Evolutionary conservation across 2,888 invertebrate genomes (phyloP).

Genomic region (Lacanobia oleracea): DNA sequence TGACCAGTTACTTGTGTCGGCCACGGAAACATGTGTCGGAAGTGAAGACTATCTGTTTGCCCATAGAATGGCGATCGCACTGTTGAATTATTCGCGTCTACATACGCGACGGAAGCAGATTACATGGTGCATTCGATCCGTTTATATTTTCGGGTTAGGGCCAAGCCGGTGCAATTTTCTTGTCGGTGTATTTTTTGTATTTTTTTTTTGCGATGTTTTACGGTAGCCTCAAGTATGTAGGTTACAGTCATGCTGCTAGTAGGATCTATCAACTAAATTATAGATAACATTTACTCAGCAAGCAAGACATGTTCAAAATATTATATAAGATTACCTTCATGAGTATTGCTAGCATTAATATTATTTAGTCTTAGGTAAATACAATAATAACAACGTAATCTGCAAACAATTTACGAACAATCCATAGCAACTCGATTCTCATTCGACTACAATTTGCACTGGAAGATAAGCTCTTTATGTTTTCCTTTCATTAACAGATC

Average conservation of each 20-base stretch:
- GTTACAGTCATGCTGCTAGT: neutral
- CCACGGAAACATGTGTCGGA: slow-evolving; percentile 90
- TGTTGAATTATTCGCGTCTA: slow-evolving; percentile 85
- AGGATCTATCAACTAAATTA: neutral
- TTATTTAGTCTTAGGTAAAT: slow-evolving; percentile 8
- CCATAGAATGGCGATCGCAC: slow-evolving; percentile 85
- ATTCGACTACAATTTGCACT: slow-evolving; percentile 47
- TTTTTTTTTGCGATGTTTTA: neutral
- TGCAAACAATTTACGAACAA: slow-evolving; percentile 18
- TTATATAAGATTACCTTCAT: neutral
- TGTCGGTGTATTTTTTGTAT: neutral
- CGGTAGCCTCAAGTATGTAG: neutral
- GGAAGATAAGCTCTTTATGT: slow-evolving; percentile 59
- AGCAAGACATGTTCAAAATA: slow-evolving; percentile 5
- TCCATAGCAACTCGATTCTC: slow-evolving; percentile 14
- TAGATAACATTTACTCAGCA: neutral
- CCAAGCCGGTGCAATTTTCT: slow-evolving; percentile 2
- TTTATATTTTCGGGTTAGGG: slow-evolving; percentile 46
- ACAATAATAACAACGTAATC: slow-evolving; percentile 14
- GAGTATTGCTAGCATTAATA: neutral
- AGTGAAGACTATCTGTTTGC: slow-evolving; percentile 89
- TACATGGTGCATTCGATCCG: slow-evolving; percentile 66
- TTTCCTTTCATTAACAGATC: slow-evolving; percentile 60
- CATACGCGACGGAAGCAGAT: slow-evolving; percentile 68
- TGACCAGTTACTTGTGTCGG: slow-evolving; percentile 87